Base-by-base conservation (phyloP, 2,888 invertebrate species). In the Altica lythri region DNA sequence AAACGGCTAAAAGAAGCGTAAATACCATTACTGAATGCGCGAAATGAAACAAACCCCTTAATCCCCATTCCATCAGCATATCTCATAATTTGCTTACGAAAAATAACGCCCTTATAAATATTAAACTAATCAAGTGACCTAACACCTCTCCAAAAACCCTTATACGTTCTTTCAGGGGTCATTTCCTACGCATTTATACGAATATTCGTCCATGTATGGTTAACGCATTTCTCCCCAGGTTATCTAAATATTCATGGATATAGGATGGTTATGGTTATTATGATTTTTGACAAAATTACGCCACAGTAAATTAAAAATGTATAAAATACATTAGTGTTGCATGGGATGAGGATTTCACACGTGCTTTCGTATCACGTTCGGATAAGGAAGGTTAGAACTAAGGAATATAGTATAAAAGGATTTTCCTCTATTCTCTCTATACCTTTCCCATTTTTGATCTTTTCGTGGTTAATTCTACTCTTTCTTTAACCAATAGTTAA, bases 241-340 rank as follows among this genome's bases (percentile, higher is more conserved):
- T 38, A 32, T 42, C 48, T 57, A 53, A 57, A 60, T 60, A 60
- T 60, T 60, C 57, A 60, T 59, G 53, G 46, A 29, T 12, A 48
- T 29, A 38, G 46, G 48, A 44, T 47, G 50, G 57, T 56, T 59
- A 59, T 54, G 47, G 53, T 57, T 57, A 57, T 57, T 55, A 54
- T 57, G 55, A 66, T 68, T 67, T 68, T 68, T 67, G 59, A 63
- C 62, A 59, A 65, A 66, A 63, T 62, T 60, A 55, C 57, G 22
- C 49, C 50, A 34, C 53, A 49, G 27, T 53, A 62, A 66, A 70
- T 71, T 68, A 70, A 61, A 66, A 71, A 71, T 72, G 71, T 69
- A 71, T 72, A 67, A 68, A 70, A 67, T 61, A 63, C 68, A 68
- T 71, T 69, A 68, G 68, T 69, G 72, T 70, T 72, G 68, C 69